phyloP scores from a whole-genome alignment of 2,113 vertebrate genomes.

The Cairina moschata region DNA sequence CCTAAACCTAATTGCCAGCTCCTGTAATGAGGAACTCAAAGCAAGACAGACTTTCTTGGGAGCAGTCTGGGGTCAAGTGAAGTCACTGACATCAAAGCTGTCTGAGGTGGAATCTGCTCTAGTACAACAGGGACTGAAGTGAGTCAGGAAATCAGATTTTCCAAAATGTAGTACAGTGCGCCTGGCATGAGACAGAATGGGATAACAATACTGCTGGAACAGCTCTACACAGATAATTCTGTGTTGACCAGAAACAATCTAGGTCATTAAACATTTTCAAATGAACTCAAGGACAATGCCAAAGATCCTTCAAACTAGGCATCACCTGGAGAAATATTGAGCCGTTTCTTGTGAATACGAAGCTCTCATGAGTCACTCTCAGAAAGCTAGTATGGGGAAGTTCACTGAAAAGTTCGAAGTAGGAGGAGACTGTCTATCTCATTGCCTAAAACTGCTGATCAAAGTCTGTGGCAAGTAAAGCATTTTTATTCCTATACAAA shows the following conservation, averaged over 20 bases:
- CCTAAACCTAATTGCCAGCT: neutral
- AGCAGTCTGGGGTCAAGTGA: neutral
- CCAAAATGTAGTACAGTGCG: rapidly evolving
- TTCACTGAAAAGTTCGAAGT: neutral
- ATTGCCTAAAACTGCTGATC: neutral
- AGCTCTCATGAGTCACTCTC: neutral
- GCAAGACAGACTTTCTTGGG: neutral
- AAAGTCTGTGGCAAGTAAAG: neutral
- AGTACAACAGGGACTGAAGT: neutral
- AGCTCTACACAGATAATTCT: neutral
- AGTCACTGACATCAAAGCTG: neutral
- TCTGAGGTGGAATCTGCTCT: neutral
- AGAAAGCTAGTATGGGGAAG: neutral
- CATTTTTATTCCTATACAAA: neutral
- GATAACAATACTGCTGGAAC: neutral
- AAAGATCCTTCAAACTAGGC: neutral
- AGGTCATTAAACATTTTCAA: neutral
- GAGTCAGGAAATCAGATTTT: neutral
- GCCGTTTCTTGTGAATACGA: neutral
- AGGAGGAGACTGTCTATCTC: neutral
- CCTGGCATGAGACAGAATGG: neutral
- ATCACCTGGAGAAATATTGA: neutral
- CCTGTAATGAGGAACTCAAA: neutral
- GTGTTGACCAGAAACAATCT: neutral
- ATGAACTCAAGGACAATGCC: neutral